These are phyloP conservation scores for Ferrisia virgata DNA, from an alignment of 2,888 invertebrate species.

Conservation along the genomic window DNA sequence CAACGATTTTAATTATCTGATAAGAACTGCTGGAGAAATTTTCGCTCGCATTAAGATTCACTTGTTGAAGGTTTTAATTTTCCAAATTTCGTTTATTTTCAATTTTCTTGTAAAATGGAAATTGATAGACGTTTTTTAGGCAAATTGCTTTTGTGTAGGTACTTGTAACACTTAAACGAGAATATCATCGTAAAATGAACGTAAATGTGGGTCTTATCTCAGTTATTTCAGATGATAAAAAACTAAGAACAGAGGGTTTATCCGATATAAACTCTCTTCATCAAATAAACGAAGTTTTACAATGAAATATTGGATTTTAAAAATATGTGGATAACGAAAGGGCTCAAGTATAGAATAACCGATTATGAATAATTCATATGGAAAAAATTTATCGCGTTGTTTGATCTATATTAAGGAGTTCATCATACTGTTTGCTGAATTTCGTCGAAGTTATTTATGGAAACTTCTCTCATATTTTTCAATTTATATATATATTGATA, in stretches of 20 bases:
- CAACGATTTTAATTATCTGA: not conserved
- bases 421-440: not conserved
- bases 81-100: not conserved
- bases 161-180: not conserved
- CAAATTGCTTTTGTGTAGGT: not conserved
- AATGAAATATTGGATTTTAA: not conserved
- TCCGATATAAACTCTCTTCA: not conserved
- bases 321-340: not conserved
- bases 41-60: not conserved
- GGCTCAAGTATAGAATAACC: not conserved
- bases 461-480: not conserved
- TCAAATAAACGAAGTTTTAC: not conserved
- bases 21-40: not conserved
- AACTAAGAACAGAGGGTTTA: not conserved
- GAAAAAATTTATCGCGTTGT: not conserved
- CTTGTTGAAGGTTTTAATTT: not conserved
- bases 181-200: not conserved
- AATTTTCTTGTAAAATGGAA: not conserved
- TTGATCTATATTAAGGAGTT: not conserved
- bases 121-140: not conserved
- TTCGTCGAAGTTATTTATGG: not conserved
- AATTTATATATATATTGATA: not conserved
- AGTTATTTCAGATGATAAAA: not conserved
- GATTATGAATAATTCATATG: conserved; percentile 5
- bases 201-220: not conserved